Conservation (phyloP, 2,797 vertebrate species). For the Alosa sapidissima region DNA sequence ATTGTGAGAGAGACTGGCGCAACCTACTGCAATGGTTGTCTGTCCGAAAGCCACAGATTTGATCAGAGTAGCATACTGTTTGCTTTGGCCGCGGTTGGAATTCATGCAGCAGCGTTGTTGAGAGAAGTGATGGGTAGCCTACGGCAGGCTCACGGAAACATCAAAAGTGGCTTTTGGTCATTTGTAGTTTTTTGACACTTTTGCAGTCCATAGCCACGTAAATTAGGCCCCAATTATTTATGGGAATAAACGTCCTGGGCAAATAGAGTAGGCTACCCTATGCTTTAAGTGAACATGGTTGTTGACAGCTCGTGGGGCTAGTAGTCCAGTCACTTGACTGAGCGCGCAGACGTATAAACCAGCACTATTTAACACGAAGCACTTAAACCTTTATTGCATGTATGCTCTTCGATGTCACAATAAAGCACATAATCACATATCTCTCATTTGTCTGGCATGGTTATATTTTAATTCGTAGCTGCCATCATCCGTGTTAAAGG, state of each 20-base stretch:
- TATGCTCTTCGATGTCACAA: neutral
- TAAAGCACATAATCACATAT: conserved; percentile 20
- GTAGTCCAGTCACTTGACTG: neutral
- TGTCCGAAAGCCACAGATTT: neutral
- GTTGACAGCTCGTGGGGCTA: conserved; percentile 11
- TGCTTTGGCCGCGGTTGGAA: conserved; percentile 4
- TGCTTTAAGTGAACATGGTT: conserved; percentile 3
- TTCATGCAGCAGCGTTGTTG: neutral
- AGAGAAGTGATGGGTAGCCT: neutral
- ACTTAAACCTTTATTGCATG: neutral
- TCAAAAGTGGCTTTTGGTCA: neutral
- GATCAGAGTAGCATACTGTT: neutral
- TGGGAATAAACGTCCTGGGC: neutral
- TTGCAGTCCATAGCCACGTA: neutral
- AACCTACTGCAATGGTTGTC: neutral
- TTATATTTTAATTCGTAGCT: neutral
- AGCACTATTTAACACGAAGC: conserved; percentile 8
- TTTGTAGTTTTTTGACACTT: neutral
- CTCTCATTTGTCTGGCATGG: neutral
- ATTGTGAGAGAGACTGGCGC: neutral
- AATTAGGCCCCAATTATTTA: neutral
- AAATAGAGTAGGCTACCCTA: neutral
- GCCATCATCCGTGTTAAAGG: conserved; percentile 26
- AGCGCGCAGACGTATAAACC: conserved; percentile 6
- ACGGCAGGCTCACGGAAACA: neutral